A percentile compares a stretch with the other conserved stretches of the same genome.
These are phyloP conservation scores for Amblyopsis rosae DNA, from an alignment of 2,113 vertebrate genomes.

Conservation along the genomic window DNA sequence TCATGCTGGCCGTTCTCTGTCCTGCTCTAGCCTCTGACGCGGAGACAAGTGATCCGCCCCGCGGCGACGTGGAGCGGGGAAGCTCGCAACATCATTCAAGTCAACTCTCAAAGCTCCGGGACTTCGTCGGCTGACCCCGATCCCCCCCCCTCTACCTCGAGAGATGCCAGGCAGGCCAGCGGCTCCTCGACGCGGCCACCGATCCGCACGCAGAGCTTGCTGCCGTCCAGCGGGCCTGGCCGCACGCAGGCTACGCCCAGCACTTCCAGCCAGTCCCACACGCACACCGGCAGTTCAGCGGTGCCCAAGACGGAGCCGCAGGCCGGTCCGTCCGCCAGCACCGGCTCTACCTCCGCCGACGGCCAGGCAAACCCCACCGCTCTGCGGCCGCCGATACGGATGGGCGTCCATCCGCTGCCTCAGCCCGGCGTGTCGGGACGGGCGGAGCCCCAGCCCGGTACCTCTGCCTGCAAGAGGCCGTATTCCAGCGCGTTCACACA, in stretches of 20 bases:
- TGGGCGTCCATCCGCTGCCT: slow-evolving; percentile 4
- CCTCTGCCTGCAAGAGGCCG: slow-evolving; percentile 22
- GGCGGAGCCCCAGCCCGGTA: slow-evolving; percentile 7
- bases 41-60: slow-evolving; percentile 64
- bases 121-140: neutral
- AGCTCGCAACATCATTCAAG: slow-evolving; percentile 27
- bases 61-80: slow-evolving; percentile 56
- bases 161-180: neutral
- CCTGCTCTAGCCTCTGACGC: slow-evolving; percentile 50
- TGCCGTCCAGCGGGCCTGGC: neutral
- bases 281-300: slow-evolving; percentile 34
- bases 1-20: neutral
- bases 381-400: slow-evolving; percentile 10
- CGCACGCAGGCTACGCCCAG: neutral
- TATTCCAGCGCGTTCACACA: slow-evolving; percentile 8
- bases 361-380: slow-evolving; percentile 23
- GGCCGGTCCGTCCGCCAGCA: slow-evolving; percentile 30
- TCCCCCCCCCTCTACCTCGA: slow-evolving; percentile 18
- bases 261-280: slow-evolving; percentile 23
- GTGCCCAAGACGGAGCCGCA: slow-evolving; percentile 22
- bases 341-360: slow-evolving; percentile 57
- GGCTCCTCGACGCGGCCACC: slow-evolving; percentile 4
- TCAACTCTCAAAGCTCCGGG: slow-evolving; percentile 20
- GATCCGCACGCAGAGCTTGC: neutral
- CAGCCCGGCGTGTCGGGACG: slow-evolving; percentile 50